These are phyloP conservation scores for Synergus japonicus DNA, from an alignment of 2,888 invertebrate species.

Conservation along the genomic window DNA sequence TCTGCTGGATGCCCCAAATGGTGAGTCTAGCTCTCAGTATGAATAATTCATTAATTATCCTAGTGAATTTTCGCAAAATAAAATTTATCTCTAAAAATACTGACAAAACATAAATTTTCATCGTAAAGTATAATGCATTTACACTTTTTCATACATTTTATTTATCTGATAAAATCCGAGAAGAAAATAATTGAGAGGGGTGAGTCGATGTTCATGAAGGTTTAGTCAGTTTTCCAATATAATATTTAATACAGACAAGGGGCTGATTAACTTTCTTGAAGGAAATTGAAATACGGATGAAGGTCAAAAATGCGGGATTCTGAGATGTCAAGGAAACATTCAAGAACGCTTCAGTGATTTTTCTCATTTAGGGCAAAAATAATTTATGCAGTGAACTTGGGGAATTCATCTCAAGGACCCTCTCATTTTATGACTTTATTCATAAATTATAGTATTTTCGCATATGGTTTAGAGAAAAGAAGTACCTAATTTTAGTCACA, in stretches of 20 bases:
- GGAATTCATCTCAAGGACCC: slow-evolving; percentile 12
- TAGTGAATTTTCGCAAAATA: neutral
- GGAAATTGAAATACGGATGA: neutral
- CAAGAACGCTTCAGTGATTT: neutral
- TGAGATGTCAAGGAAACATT: neutral
- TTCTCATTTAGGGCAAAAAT: slow-evolving; percentile 1
- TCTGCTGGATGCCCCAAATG: slow-evolving; percentile 94
- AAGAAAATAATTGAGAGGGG: too few relatives aligned
- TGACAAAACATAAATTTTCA: too few relatives aligned
- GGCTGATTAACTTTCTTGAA: neutral
- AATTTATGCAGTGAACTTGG: slow-evolving; percentile 4
- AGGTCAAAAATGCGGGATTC: neutral
- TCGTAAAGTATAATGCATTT: too few relatives aligned
- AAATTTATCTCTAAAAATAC: too few relatives aligned
- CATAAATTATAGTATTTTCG: neutral
- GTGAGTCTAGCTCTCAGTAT: slow-evolving; percentile 78
- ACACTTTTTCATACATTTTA: too few relatives aligned
- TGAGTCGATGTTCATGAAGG: too few relatives aligned
- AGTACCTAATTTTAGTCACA: neutral
- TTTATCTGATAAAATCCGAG: too few relatives aligned
- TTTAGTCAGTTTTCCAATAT: too few relatives aligned
- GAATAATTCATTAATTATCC: slow-evolving; percentile 2
- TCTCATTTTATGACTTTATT: neutral
- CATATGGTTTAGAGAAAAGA: neutral
- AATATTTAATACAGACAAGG: neutral